These are phyloP conservation scores for Ceratina japonica DNA, from an alignment of 1,140 invertebrate genomes.

Conservation along the genomic window DNA sequence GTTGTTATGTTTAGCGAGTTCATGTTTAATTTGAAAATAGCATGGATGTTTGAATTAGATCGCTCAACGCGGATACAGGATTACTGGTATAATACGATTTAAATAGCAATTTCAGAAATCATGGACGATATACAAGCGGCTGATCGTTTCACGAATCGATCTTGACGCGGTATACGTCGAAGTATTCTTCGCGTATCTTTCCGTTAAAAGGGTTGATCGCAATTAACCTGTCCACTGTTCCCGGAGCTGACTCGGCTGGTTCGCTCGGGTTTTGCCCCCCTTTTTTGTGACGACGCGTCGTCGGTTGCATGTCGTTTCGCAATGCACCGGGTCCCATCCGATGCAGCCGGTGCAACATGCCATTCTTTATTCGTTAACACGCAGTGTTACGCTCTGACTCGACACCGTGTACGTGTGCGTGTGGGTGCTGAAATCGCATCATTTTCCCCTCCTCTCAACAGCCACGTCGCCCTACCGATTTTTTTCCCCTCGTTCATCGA, in stretches of 20 bases:
- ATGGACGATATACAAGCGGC: background rate
- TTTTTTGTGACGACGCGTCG: conserved; percentile 48
- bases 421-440: conserved; percentile 26
- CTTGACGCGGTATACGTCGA: background rate
- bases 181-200: background rate
- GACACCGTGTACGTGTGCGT: background rate
- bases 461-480: background rate
- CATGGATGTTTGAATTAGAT: too few species aligned
- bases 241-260: conserved; percentile 24
- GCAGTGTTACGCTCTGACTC: conserved; percentile 7
- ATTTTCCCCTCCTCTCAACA: conserved; percentile 6
- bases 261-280: conserved; percentile 23
- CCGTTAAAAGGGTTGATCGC: conserved; percentile 9
- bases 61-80: too few species aligned
- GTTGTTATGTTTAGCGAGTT: too few species aligned
- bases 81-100: too few species aligned
- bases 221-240: conserved; percentile 21
- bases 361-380: conserved; percentile 59
- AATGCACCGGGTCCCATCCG: conserved; percentile 39
- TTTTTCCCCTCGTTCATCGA: background rate
- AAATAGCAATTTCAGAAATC: background rate
- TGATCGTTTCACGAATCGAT: background rate
- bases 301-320: conserved; percentile 48
- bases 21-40: too few species aligned
- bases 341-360: conserved; percentile 50